phyloP scores from a whole-genome alignment of 2,888 invertebrate species.

The Caenorhabditis drosophilae region DNA sequence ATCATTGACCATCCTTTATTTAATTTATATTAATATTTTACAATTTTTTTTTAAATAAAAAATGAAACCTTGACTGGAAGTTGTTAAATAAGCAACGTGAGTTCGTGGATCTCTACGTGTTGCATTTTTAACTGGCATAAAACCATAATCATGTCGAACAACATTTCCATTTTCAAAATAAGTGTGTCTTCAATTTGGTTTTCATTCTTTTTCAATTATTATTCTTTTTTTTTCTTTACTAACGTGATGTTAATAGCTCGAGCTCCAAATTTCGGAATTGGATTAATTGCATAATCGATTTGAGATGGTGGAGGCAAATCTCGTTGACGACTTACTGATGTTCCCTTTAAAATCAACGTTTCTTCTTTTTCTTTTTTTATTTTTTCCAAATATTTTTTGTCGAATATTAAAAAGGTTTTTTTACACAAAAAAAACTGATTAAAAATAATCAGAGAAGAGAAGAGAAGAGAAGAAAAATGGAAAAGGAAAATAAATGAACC shows the following conservation, averaged over 20 bases:
- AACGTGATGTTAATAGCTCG: conserved; percentile 67
- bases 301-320: conserved; percentile 65
- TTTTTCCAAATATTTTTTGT: too few species aligned
- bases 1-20: conserved; percentile 66
- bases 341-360: too few species aligned
- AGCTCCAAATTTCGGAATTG: conserved; percentile 68
- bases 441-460: too few species aligned
- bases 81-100: conserved; percentile 67
- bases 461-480: too few species aligned
- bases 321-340: too few species aligned
- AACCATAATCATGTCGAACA: conserved; percentile 66
- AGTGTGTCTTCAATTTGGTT: conserved; percentile 60
- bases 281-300: conserved; percentile 68
- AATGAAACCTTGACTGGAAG: conserved; percentile 59
- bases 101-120: conserved; percentile 65
- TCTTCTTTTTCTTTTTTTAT: too few species aligned
- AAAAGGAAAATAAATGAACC: too few species aligned
- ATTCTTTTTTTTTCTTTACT: conserved; percentile 9
- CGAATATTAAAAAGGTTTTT: too few species aligned
- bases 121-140: conserved; percentile 68
- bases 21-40: too few species aligned
- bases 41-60: not conserved
- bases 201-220: too few species aligned
- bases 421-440: too few species aligned
- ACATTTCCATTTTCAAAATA: conserved; percentile 62